These are phyloP conservation scores for Ceryle rudis DNA, from an alignment of 2,797 vertebrate genomes.

Conservation along the genomic window DNA sequence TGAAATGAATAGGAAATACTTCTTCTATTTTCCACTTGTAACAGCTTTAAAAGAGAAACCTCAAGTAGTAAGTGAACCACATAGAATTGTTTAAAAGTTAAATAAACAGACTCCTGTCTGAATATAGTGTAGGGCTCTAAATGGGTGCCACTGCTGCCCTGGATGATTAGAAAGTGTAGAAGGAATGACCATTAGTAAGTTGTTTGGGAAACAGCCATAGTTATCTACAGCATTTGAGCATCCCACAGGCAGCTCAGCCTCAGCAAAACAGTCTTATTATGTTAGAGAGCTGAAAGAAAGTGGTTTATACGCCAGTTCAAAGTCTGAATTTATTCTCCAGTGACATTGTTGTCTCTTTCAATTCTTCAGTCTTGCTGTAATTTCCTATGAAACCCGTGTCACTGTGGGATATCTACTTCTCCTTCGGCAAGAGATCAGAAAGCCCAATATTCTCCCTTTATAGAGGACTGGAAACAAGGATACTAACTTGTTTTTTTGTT, in stretches of 20 bases:
- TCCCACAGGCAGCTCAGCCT: not conserved
- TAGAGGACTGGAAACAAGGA: not conserved
- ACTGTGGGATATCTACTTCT: not conserved
- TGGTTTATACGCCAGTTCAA: not conserved
- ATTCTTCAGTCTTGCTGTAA: not conserved
- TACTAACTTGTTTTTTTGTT: not conserved
- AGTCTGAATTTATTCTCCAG: constrained; percentile 1
- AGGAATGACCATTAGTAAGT: not conserved
- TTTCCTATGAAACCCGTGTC: constrained; percentile 13
- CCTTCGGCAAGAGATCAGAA: not conserved
- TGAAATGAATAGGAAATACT: not conserved
- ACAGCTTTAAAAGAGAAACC: not conserved
- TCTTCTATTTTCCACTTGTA: not conserved
- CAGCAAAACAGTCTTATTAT: not conserved
- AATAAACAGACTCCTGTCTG: not conserved
- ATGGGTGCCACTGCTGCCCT: not conserved
- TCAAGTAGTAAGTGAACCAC: not conserved
- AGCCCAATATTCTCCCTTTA: not conserved
- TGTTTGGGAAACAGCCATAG: not conserved
- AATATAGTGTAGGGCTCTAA: not conserved
- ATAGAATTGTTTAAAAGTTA: not conserved
- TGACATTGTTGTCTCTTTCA: not conserved
- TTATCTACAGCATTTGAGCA: not conserved
- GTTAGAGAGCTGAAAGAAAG: not conserved
- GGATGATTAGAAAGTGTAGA: not conserved